Conservation (phyloP, 2,113 vertebrate genomes). For the Malurus alboscapulatus region DNA sequence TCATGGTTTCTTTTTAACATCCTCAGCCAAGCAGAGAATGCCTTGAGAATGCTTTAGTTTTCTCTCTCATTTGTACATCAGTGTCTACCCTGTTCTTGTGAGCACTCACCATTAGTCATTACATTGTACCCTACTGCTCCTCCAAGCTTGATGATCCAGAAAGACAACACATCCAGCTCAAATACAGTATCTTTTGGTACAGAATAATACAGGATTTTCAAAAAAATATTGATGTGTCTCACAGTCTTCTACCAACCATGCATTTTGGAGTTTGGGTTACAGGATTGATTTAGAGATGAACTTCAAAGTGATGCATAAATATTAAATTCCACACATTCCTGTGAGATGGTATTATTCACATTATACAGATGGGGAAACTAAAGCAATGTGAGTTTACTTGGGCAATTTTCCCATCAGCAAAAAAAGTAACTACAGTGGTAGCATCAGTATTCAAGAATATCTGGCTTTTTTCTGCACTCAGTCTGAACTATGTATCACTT, state of each 20-base stretch:
- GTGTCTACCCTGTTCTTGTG: background rate
- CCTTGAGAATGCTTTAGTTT: background rate
- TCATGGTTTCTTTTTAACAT: background rate
- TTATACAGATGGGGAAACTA: background rate
- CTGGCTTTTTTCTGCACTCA: background rate
- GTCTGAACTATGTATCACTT: background rate
- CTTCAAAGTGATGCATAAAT: constrained; percentile 4
- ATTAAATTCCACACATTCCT: constrained; percentile 4
- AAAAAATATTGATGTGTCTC: background rate
- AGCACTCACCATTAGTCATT: background rate
- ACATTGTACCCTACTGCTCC: background rate
- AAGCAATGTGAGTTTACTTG: constrained; percentile 10
- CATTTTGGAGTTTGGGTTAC: background rate
- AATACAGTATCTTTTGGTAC: background rate
- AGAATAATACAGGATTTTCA: background rate
- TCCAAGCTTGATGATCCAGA: fast-evolving
- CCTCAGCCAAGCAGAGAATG: background rate
- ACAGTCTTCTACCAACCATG: background rate
- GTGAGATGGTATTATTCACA: background rate
- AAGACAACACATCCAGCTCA: background rate
- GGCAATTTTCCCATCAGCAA: background rate
- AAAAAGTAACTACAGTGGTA: background rate
- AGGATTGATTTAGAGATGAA: background rate
- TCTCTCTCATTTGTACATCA: background rate
- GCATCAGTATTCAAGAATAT: background rate